Percentiles rank a stretch among this genome's conserved stretches.
These are phyloP conservation scores for Morone chrysops DNA, from an alignment of 2,113 vertebrate species.

Conservation along the genomic window DNA sequence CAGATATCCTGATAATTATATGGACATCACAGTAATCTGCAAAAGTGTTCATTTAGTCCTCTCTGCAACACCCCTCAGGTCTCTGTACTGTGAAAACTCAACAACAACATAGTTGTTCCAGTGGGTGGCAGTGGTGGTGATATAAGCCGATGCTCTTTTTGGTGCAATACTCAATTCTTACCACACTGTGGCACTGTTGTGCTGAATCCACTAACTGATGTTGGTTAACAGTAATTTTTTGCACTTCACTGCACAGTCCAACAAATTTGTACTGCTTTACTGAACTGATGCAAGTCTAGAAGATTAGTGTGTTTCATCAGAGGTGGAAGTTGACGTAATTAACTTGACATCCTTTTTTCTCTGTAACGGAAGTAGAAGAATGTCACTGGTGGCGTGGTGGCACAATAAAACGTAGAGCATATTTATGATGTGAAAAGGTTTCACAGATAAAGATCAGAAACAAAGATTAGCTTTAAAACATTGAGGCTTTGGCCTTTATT, in stretches of 20 bases:
- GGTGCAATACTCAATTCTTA: neutral
- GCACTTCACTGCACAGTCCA: neutral
- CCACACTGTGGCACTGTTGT: conserved; percentile 20
- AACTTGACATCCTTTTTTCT: neutral
- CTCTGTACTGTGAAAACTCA: neutral
- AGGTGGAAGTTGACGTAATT: neutral
- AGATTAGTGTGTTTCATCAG: neutral
- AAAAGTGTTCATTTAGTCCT: neutral
- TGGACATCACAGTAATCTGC: neutral
- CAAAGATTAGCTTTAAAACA: neutral
- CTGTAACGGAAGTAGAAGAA: neutral
- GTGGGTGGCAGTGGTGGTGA: conserved; percentile 11
- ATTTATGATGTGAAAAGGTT: neutral
- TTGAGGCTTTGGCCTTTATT: neutral
- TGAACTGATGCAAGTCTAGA: neutral
- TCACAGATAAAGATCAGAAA: neutral
- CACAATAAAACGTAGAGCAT: too few relatives aligned
- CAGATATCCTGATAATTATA: conserved; percentile 1
- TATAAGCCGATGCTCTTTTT: neutral
- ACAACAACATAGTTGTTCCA: conserved; percentile 5
- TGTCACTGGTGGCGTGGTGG: too few relatives aligned
- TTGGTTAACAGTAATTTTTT: neutral
- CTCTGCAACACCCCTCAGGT: neutral
- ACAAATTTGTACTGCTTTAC: neutral
- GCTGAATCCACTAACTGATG: neutral